A percentile compares a stretch with the other conserved stretches of the same genome.
These are phyloP conservation scores for Lacanobia oleracea DNA, from an alignment of 2,888 invertebrate genomes.

Conservation along the genomic window DNA sequence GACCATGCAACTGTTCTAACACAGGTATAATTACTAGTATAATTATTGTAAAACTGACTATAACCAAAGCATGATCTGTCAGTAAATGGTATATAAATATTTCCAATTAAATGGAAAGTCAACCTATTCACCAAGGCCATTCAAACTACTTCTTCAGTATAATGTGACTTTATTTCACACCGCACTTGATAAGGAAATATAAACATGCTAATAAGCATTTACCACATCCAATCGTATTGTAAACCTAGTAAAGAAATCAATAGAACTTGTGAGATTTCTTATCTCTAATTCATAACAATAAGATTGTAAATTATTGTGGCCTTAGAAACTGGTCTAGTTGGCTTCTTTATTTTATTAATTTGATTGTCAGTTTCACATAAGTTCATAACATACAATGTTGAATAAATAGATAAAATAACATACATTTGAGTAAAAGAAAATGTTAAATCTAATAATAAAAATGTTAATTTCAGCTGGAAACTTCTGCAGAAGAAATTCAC, in stretches of 20 bases:
- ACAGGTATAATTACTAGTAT: conserved; percentile 93
- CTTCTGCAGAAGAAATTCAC: conserved; percentile 97
- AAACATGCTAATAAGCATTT: conserved; percentile 12
- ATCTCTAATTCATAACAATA: neutral
- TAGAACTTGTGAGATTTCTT: conserved; percentile 1
- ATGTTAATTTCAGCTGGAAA: conserved; percentile 94
- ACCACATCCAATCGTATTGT: neutral
- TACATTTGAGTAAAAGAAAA: neutral
- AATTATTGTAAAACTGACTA: neutral
- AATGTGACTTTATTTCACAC: neutral
- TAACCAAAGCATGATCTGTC: neutral
- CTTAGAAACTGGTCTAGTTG: neutral
- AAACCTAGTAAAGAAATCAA: conserved; percentile 12
- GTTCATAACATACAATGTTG: neutral
- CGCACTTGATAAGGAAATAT: conserved; percentile 24
- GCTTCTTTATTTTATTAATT: neutral
- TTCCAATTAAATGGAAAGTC: neutral
- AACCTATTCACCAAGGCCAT: neutral
- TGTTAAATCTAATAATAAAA: conserved; percentile 17
- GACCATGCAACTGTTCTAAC: conserved; percentile 98
- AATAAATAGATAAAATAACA: neutral
- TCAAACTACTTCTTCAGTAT: neutral
- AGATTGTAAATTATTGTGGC: neutral
- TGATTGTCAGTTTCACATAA: neutral
- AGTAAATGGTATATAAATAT: neutral